Conservation (phyloP, 1,140 invertebrate genomes). For the Aphis craccivora region DNA sequence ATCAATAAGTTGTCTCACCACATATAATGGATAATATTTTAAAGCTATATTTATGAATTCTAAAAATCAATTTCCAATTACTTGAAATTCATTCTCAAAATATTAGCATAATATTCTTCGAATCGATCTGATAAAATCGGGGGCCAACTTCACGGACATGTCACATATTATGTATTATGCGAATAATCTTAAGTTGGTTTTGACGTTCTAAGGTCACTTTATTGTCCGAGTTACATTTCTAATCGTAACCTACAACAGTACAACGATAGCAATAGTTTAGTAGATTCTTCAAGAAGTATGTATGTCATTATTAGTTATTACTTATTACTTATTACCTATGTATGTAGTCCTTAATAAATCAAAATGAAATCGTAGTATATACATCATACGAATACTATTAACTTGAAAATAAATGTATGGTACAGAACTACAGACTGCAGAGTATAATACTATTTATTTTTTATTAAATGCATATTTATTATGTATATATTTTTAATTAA, state of each 20-base stretch:
- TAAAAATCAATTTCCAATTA: no score
- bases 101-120: no score
- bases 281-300: background rate
- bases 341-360: background rate
- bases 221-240: background rate
- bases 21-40: no score
- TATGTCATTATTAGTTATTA: background rate
- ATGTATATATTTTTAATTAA: background rate
- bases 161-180: no score
- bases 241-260: background rate
- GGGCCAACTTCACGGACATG: no score
- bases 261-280: background rate
- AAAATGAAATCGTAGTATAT: background rate
- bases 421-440: no score
- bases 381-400: background rate
- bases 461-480: background rate
- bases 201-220: background rate
- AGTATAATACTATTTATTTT: background rate
- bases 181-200: background rate
- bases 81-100: no score
- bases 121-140: no score
- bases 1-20: no score
- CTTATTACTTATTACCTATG: background rate
- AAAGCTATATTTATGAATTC: no score
- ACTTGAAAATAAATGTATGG: background rate